Evolutionary conservation across 2,888 invertebrate genomes (phyloP), one percentile per base, ranked within the genome.

Genomic region (Agrotis ipsilon): DNA sequence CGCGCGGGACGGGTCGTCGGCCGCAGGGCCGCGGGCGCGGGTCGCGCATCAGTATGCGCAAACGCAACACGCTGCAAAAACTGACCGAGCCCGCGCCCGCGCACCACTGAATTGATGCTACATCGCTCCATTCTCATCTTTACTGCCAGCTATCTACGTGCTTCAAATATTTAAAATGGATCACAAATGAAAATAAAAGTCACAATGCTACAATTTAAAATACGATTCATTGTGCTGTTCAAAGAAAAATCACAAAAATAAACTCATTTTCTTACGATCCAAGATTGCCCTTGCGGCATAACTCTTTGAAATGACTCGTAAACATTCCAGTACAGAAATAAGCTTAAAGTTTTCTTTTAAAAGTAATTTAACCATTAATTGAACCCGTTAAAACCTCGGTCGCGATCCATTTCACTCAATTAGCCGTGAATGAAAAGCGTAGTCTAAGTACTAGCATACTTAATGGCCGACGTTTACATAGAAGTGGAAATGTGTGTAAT

Each of bases 31-130:
- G 69, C 82, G 57, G 72, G 54, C 81, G 82, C 77, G 87, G 88
- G 86, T 87, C 88, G 87, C 90, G 85, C 92, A 93, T 94, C 92
- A 92, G 91, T 93, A 93, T 93, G 92, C 93, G 91, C 88, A 86
- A 87, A 85, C 86, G 90, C 90, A 87, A 86, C 87, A 86, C 86
- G 80, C 89, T 71, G 92, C 93, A 94, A 94, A 94, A 94, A 93
- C 91, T 82, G 49, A 58, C 72, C 82, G 82, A 80, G 85, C 83
- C 83, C 83, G 86, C 85, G 84, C 84, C 80, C 64, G 81, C 54
- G 78, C 84, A 82, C 83, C 85, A 85, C 86, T 88, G 86, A 89
- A 91, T 90, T 89, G 82, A 91, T 90, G 78, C 84, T 76, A 89
- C 88, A 88, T 87, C 68, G 64, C 72, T 72, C 66, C 71, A 87